Evolutionary conservation across 2,888 invertebrate genomes (phyloP), one percentile per base, ranked within the genome.

Genomic region (Automeris io): DNA sequence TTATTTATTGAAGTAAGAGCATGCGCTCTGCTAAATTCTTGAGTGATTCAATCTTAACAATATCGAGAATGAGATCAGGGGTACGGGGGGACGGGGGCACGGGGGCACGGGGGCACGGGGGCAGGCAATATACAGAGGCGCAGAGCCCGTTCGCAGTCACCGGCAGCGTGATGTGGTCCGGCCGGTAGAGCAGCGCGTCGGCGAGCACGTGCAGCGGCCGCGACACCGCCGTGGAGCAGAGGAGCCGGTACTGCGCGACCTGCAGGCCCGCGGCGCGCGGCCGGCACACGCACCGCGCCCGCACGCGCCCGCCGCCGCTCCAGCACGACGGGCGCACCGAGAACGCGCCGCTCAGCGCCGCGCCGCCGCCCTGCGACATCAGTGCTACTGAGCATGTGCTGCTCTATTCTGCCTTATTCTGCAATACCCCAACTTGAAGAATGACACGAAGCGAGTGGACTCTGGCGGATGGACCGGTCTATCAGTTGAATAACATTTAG

Each of bases 201-300:
- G 82, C 82, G 0, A 81, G 42, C 8, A 83, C 35, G 12, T 57
- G 44, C 19, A 82, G 53, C 9, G 59, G 46, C 0, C 81, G 49
- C 3, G 54, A 55, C 0, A 65, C 52, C 1, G 73, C 76, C 0
- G 74, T 73, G 29, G 70, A 67, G 32, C 57, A 49, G 1, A 80
- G 46, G 7, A 79, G 38, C 5, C 70, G 60, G 32, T 76, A 49
- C 9, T 55, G 46, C 0, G 57, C 53, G 4, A 47, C 42, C 39
- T 73, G 74, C 34, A 70, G 45, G 0, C 81, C 81, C 0, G 52
- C 43, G 5, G 3, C 1, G 0, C 16, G 22, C 1, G 70, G 70
- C n/a, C 47, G 47, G 47, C 74, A 77, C 53, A 62, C 56, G 23
- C 45, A 67, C 9, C 41, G 22, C n/a, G 62, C 75, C 0, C 47